phyloP scores from a whole-genome alignment of 1,140 invertebrate species.

The Bombus waltoni region DNA sequence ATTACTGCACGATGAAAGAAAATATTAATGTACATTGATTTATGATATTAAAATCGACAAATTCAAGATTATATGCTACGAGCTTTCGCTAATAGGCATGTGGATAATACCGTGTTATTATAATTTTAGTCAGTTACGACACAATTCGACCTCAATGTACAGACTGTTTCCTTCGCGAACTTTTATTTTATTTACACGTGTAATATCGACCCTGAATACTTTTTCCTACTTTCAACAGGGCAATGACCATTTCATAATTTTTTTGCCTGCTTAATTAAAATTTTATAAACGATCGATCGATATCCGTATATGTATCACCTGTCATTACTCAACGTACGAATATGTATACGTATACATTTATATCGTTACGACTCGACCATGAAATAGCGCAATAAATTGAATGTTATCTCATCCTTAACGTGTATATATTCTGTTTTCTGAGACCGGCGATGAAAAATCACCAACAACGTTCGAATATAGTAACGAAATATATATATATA shows the following conservation, averaged over 20 bases:
- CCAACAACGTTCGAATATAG: slow-evolving; percentile 37
- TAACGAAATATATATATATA: slow-evolving; percentile 42
- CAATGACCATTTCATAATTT: too few species aligned
- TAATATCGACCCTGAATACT: too few species aligned
- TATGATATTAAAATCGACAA: too few species aligned
- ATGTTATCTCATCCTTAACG: neutral
- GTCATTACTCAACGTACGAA: neutral
- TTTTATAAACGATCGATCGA: slow-evolving; percentile 23
- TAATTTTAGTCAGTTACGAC: neutral
- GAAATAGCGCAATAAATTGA: slow-evolving; percentile 39
- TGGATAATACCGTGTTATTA: neutral
- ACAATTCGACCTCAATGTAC: neutral
- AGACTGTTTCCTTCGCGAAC: neutral
- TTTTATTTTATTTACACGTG: neutral
- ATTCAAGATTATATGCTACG: neutral
- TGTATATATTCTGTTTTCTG: slow-evolving; percentile 31
- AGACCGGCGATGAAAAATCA: neutral
- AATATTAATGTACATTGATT: too few species aligned
- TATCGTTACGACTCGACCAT: slow-evolving; percentile 43
- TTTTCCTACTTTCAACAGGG: neutral
- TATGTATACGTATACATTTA: slow-evolving; percentile 28
- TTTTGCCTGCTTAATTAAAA: neutral
- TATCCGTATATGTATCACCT: neutral
- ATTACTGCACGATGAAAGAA: too few species aligned
- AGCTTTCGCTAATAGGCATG: neutral